These are phyloP conservation scores for Euwallacea similis DNA, from an alignment of 1,140 invertebrate genomes.

Conservation along the genomic window DNA sequence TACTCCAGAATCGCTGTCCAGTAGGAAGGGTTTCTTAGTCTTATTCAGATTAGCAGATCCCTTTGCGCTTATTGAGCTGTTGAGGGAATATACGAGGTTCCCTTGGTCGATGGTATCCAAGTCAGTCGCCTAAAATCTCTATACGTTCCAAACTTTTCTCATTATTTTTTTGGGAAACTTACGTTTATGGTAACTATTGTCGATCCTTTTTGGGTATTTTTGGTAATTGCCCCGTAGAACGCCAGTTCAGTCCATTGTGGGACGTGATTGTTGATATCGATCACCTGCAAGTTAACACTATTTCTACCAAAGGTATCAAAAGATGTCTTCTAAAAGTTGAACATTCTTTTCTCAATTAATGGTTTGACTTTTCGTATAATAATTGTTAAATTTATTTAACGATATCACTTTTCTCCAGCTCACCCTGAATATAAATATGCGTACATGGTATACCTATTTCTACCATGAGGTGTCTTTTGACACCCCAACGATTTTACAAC, in stretches of 20 bases:
- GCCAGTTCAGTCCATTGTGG: constrained; percentile 24
- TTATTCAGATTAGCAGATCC: constrained; percentile 6
- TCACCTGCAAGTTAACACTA: constrained; percentile 25
- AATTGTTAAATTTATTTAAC: too few relatives aligned
- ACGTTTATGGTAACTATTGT: constrained; percentile 30
- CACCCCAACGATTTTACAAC: too few relatives aligned
- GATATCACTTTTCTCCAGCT: too few relatives aligned
- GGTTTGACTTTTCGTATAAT: too few relatives aligned
- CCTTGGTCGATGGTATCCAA: constrained; percentile 19
- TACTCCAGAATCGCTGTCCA: constrained; percentile 41
- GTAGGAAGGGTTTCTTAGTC: constrained; percentile 12
- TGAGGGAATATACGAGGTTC: constrained; percentile 6
- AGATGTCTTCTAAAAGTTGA: too few relatives aligned
- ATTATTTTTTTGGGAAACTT: not conserved
- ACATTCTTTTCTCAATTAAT: too few relatives aligned
- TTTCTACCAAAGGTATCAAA: too few relatives aligned
- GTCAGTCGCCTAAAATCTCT: constrained; percentile 16
- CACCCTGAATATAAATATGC: too few relatives aligned
- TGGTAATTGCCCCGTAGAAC: constrained; percentile 35
- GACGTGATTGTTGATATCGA: constrained; percentile 24
- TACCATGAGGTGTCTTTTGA: too few relatives aligned
- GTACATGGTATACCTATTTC: too few relatives aligned
- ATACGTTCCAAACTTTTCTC: not conserved
- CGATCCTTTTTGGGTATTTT: constrained; percentile 5
- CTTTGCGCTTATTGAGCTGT: not conserved